These are phyloP conservation scores for Phymorhynchus buccinoides DNA, from an alignment of 1,140 invertebrate species.

Conservation along the genomic window DNA sequence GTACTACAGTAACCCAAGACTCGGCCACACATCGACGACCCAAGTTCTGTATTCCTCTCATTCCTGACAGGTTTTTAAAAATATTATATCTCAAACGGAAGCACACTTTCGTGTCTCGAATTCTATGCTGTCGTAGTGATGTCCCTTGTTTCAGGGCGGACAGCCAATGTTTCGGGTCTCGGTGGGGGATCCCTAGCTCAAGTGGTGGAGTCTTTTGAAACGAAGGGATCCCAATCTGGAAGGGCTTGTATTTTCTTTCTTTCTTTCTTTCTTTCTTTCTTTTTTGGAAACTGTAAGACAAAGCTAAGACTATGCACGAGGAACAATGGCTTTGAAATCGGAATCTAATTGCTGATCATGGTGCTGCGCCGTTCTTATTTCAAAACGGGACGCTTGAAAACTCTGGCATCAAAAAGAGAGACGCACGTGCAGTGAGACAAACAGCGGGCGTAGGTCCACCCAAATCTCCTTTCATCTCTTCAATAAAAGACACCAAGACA, in stretches of 20 bases:
- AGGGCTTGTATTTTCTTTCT: background rate
- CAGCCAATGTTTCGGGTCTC: constrained; percentile 2
- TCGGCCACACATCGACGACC: constrained; percentile 34
- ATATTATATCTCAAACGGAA: constrained; percentile 5
- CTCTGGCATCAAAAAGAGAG: background rate
- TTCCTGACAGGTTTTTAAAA: constrained; percentile 4
- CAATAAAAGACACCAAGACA: background rate
- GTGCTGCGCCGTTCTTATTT: background rate
- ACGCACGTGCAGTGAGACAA: constrained; percentile 3
- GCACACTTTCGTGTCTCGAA: constrained; percentile 16
- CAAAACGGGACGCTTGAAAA: background rate
- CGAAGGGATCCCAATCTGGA: background rate
- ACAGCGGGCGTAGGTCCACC: background rate
- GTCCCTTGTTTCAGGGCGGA: constrained; percentile 22
- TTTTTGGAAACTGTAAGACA: constrained; percentile 20
- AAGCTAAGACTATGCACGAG: background rate
- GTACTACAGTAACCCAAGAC: no score
- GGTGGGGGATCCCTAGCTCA: background rate
- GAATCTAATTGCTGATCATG: constrained; percentile 36
- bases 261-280: no score
- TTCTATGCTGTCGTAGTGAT: background rate
- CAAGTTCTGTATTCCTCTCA: background rate
- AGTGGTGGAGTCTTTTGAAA: constrained; percentile 5
- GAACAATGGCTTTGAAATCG: background rate
- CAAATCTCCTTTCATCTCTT: background rate